Base-by-base conservation (phyloP, 2,888 invertebrate species). In the Pemphredon lugubris region DNA sequence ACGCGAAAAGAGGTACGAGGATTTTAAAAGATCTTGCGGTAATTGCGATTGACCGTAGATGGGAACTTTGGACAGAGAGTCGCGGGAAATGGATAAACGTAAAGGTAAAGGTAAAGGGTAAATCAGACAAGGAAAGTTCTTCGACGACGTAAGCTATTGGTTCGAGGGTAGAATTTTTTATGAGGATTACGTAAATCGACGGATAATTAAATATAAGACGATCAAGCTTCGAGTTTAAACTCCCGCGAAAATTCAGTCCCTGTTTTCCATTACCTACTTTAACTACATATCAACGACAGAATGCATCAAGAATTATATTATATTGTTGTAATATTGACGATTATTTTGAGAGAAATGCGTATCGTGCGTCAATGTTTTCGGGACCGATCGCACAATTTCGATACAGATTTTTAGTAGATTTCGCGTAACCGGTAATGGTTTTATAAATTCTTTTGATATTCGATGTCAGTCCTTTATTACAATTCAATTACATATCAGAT, bases 281-380 rank as follows among this genome's bases (percentile, higher is more conserved):
- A 30, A 26, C 34, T 59, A 67, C 71, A 61, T 61, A 73, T 73
- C 73, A 54, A 11, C n/a, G n/a, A n/a, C 9, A 48, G 14, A 21
- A 57, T 23, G 11, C 59, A 61, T 60, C 45, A 45, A 58, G 14
- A 20, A 5, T 9, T n/a, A n/a, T n/a, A n/a, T 50, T 39, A 13
- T 67, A 59, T 3, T 5, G 44, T 64, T 57, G 44, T 7, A 16
- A 2, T 7, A 13, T 18, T 21, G 9, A 45, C 16, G 11, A 42
- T 32, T 26, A 7, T 53, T 58, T 14, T 7, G 9, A 40, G 13
- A 14, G 7, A 18, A 7, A 5, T 18, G 9, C 1, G 11, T 40
- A 34, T 34, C n/a, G 3, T 7, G n/a, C n/a, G n/a, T n/a, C n/a
- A n/a, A 34, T 34, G 4, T 4, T 11, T n/a, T n/a, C 11, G 34